These are phyloP conservation scores for Lamellibrachia columna DNA, from an alignment of 2,888 invertebrate genomes.

Conservation along the genomic window DNA sequence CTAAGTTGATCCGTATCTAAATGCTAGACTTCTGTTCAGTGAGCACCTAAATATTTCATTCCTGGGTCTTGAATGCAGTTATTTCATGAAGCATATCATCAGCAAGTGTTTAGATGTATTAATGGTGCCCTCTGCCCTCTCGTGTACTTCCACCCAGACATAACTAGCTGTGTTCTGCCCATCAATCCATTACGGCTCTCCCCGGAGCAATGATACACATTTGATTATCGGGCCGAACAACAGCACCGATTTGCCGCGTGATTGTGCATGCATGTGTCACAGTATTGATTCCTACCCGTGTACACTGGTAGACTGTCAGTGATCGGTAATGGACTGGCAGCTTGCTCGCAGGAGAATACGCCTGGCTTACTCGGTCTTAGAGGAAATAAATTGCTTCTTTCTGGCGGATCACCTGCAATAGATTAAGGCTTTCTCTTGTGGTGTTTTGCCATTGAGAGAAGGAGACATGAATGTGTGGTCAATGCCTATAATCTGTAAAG, in stretches of 20 bases:
- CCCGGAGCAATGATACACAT: neutral
- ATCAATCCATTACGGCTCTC: neutral
- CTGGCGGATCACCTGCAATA: neutral
- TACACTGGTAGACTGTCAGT: neutral
- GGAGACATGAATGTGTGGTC: neutral
- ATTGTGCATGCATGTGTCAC: conserved; percentile 5
- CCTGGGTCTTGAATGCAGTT: neutral
- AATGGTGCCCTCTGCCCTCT: neutral
- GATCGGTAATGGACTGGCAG: neutral
- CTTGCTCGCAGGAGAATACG: neutral
- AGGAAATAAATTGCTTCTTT: conserved; percentile 16
- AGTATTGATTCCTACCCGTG: neutral
- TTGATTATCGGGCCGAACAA: conserved; percentile 6
- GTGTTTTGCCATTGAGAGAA: conserved; percentile 11
- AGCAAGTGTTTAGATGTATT: neutral
- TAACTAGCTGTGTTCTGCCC: neutral
- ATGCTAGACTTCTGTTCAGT: neutral
- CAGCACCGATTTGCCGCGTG: neutral
- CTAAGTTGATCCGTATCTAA: neutral
- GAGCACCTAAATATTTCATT: neutral
- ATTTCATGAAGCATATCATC: neutral
- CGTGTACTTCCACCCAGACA: neutral
- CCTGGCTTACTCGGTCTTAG: neutral
- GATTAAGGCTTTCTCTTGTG: neutral
- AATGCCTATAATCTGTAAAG: neutral